A percentile compares a stretch with the other conserved stretches of the same genome.
Evolutionary conservation across 2,888 invertebrate species (phyloP).

Genomic region (Mechanitis messenoides): DNA sequence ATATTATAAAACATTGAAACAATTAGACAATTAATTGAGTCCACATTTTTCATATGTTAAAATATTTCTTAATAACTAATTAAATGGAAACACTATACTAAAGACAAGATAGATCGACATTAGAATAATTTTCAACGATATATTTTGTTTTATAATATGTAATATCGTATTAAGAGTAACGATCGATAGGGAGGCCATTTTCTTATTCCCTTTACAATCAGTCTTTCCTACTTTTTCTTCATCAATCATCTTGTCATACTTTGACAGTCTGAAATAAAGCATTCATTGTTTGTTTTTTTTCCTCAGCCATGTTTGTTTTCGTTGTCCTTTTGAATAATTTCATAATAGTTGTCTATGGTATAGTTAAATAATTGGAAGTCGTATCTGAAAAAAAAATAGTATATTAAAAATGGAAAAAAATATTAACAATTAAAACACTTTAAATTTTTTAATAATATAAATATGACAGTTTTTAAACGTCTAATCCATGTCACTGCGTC

Average conservation of each 20-base stretch:
- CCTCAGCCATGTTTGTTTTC: constrained; percentile 55
- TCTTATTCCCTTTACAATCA: constrained; percentile 45
- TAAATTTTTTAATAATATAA: too few species aligned
- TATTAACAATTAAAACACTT: too few species aligned
- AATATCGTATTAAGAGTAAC: not conserved
- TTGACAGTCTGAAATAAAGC: constrained; percentile 35
- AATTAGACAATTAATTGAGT: too few species aligned
- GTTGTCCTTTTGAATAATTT: constrained; percentile 67
- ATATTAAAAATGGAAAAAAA: not conserved
- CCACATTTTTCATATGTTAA: too few species aligned
- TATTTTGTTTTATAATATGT: not conserved
- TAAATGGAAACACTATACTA: not conserved
- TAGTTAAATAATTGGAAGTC: constrained; percentile 94
- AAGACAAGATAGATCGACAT: too few species aligned
- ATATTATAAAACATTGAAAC: too few species aligned
- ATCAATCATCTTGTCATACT: constrained; percentile 39
- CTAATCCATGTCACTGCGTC: too few species aligned
- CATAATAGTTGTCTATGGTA: constrained; percentile 82
- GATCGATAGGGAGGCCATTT: constrained; percentile 42
- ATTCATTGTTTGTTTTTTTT: constrained; percentile 21
- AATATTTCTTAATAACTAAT: not conserved
- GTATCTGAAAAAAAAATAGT: constrained; percentile 76
- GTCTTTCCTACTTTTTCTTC: constrained; percentile 41
- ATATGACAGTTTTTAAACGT: too few species aligned
- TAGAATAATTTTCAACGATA: not conserved